Evolutionary conservation across 2,888 invertebrate genomes (phyloP), one percentile per base, ranked within the genome.

Genomic region (Polydesmus complanatus): DNA sequence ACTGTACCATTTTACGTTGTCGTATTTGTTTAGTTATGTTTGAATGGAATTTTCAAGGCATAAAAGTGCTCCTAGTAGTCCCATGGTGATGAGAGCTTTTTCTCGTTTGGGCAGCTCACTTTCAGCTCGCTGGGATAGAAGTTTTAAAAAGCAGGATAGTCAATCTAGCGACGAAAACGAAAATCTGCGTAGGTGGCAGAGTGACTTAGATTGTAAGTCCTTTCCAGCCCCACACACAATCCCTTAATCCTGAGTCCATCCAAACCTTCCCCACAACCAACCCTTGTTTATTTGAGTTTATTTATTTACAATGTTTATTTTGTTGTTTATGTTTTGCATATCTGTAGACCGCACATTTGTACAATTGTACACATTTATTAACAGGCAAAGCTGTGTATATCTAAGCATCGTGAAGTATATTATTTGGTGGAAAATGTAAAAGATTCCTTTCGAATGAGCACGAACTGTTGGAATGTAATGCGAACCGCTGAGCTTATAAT

Each of bases 41-140:
- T 8, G 5, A 51, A 51, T 51, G n/a, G 52, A n/a, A n/a, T n/a
- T n/a, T n/a, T n/a, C n/a, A n/a, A 84, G 88, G 71, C 91, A 91
- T 67, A 92, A 92, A 78, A 91, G 91, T 74, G 92, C 92, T 63
- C 92, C 92, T 27, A 90, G 89, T 68, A 91, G 91, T 52, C 92
- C 92, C 27, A 92, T 92, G 89, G 89, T 92, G 65, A 90, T 90
- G 74, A 80, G 92, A 26, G 91, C 92, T 1, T 90, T 92, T 73
- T 89, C 89, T n/a, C 81, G 91, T 21, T 77, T 92, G 62, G 90
- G 91, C 19, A 91, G 58, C 27, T 53, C 88, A 55, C 85, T 92
- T 68, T 91, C 91, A 0, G 88, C 91, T 0, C 89, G 89, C 54
- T 91, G 90, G 89, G 90, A 91, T 1, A 80, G 88, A 54, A 88